Evolutionary conservation across 2,888 invertebrate genomes (phyloP).

Genomic region (Pseudococcus longispinus): DNA sequence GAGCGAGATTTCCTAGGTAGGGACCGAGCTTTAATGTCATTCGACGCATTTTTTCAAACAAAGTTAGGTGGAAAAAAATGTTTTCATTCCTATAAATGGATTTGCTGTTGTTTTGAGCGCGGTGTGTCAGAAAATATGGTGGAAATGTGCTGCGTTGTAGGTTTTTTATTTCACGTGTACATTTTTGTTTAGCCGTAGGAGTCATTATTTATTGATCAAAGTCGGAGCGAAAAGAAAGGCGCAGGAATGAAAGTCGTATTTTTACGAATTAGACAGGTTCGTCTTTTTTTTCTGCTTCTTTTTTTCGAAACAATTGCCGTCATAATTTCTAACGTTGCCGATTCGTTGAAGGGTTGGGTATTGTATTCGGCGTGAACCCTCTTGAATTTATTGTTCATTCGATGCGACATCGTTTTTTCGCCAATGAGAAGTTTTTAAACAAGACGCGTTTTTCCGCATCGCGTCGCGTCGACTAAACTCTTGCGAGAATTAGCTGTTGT

Average conservation of each 20-base stretch:
- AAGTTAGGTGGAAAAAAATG: background rate
- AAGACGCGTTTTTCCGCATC: conserved; percentile 1
- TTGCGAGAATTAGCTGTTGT: background rate
- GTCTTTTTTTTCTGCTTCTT: background rate
- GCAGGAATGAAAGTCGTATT: background rate
- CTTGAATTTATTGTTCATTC: conserved; percentile 34
- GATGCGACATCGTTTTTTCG: conserved; percentile 2
- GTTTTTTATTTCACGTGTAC: background rate
- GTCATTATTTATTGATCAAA: conserved; percentile 30
- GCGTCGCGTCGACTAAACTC: background rate
- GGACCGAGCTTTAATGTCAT: background rate
- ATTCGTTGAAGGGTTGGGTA: conserved; percentile 10
- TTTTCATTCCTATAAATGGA: conserved; percentile 12
- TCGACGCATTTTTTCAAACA: background rate
- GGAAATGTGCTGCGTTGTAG: background rate
- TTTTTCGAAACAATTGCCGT: conserved; percentile 18
- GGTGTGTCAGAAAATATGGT: background rate
- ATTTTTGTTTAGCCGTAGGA: background rate
- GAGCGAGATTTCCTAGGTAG: background rate
- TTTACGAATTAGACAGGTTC: conserved; percentile 24
- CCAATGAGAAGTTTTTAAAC: conserved; percentile 18
- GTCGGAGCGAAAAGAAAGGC: background rate
- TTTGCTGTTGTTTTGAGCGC: background rate
- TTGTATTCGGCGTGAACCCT: background rate
- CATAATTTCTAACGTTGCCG: conserved; percentile 14